Conservation (phyloP, 2,888 invertebrate genomes). For the Gastrophysa polygoni region DNA sequence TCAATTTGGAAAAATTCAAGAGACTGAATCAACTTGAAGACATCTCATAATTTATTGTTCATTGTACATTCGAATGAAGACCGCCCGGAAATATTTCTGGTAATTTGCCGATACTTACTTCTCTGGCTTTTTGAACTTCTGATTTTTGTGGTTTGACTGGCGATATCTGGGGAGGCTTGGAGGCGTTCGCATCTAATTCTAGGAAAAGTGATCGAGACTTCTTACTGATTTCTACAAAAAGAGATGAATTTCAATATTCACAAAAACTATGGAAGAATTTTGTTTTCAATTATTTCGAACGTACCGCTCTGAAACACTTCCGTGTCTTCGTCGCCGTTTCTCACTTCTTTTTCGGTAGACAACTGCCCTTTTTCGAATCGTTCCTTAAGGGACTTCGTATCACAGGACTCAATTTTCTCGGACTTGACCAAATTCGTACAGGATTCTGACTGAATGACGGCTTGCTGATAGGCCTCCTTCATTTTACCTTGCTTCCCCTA, state of each 20-base stretch:
- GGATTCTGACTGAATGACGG: slow-evolving; percentile 78
- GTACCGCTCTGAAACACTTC: slow-evolving; percentile 81
- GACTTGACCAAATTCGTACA: slow-evolving; percentile 60
- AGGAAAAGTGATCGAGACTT: slow-evolving; percentile 86
- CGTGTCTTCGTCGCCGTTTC: slow-evolving; percentile 66
- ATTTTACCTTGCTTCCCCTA: slow-evolving; percentile 88
- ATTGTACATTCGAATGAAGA: too few relatives aligned
- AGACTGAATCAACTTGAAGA: too few relatives aligned
- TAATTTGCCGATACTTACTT: slow-evolving; percentile 55
- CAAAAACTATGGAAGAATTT: not conserved
- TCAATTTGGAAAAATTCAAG: too few relatives aligned
- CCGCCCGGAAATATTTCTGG: too few relatives aligned
- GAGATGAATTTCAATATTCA: not conserved
- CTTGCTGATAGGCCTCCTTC: slow-evolving; percentile 91
- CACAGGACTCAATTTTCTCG: slow-evolving; percentile 63
- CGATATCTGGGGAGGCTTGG: slow-evolving; percentile 66
- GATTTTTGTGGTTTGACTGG: slow-evolving; percentile 65
- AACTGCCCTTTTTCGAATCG: slow-evolving; percentile 82
- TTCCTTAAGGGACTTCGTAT: slow-evolving; percentile 65
- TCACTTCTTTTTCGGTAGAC: slow-evolving; percentile 63
- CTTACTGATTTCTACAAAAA: slow-evolving; percentile 75
- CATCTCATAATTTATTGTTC: too few relatives aligned
- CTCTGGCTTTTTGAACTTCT: slow-evolving; percentile 65
- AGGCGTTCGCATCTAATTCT: slow-evolving; percentile 81
- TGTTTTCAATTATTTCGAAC: slow-evolving; percentile 21